Evolutionary conservation across 2,797 vertebrate genomes (phyloP), one percentile per base, ranked within the genome.

Genomic region (Echeneis naucrates): DNA sequence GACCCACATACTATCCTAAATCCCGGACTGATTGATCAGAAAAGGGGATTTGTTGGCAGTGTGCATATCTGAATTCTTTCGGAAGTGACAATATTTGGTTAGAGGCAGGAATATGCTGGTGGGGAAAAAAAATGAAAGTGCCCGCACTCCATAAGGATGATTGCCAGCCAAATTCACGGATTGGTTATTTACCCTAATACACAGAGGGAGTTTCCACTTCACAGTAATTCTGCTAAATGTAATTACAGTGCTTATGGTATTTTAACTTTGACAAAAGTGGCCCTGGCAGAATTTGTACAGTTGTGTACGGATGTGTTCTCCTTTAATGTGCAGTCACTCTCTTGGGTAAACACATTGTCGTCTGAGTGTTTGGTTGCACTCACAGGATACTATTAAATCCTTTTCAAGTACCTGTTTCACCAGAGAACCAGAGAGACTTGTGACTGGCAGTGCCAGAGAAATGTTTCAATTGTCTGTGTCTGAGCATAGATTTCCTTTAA

Each of bases 401-500:
- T 57, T 68, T 73, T 82, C 38, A 75, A 84, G 75, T 78, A 61
- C 47, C 56, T 26, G 48, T 82, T 81, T 83, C 58, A 47, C 51
- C 8, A 60, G 45, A 68, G 63, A 68, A 27, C 60, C 27, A 71
- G 42, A 77, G 51, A 40, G 4, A n/a, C 5, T 19, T 55, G 14
- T 54, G 7, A 60, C 71, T 33, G 67, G 50, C 69, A 37, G 10
- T 56, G 27, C 56, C 16, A 23, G 42, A 55, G 45, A 30, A 56
- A 40, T 37, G 26, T 82, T 37, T 55, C 4, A 52, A 23, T 40
- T 66, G 58, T 50, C 48, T 71, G 30, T 64, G 54, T 44, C 32
- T 26, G 23, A 61, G 56, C 48, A 23, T 66, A 63, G 38, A 50
- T 77, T 73, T 48, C 4, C 19, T 71, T 62, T 24, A 23, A 21